These are phyloP conservation scores for Lagodon rhomboides DNA, from an alignment of 2,797 vertebrate species.

Conservation along the genomic window DNA sequence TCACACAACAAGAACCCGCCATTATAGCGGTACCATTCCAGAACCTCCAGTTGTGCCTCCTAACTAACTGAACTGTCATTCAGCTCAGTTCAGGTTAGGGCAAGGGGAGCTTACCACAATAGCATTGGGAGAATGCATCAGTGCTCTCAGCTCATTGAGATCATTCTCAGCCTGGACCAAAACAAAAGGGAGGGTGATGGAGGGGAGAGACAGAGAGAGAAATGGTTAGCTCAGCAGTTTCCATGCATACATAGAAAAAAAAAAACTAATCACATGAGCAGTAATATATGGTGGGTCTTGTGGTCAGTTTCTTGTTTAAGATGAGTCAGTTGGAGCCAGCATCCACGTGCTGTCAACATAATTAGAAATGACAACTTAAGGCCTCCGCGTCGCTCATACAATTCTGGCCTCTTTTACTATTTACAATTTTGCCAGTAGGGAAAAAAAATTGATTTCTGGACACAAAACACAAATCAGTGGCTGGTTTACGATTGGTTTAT, in stretches of 20 bases:
- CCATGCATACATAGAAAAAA: conserved; percentile 37
- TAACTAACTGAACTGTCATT: conserved; percentile 53
- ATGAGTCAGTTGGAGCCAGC: background rate
- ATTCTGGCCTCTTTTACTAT: background rate
- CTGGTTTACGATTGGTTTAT: background rate
- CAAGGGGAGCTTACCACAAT: conserved; percentile 94
- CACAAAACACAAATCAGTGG: conserved; percentile 1
- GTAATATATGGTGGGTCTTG: conserved; percentile 17
- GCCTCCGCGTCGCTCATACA: background rate
- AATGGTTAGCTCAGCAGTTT: conserved; percentile 86
- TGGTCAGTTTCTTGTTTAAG: conserved; percentile 2
- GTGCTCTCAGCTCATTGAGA: conserved; percentile 99
- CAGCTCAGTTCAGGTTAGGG: conserved; percentile 59
- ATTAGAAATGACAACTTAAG: background rate
- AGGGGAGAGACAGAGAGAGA: conserved; percentile 75
- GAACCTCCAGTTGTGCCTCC: conserved; percentile 65
- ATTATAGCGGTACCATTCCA: conserved; percentile 60
- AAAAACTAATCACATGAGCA: conserved; percentile 37
- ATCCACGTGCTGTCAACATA: background rate
- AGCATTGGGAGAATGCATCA: conserved; percentile 99
- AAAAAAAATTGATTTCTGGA: background rate
- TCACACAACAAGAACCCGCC: conserved; percentile 42
- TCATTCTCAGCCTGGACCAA: conserved; percentile 97
- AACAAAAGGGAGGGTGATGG: conserved; percentile 79
- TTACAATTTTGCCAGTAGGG: background rate